phyloP scores from a whole-genome alignment of 2,888 invertebrate species.

The Bruchidius siliquastri region DNA sequence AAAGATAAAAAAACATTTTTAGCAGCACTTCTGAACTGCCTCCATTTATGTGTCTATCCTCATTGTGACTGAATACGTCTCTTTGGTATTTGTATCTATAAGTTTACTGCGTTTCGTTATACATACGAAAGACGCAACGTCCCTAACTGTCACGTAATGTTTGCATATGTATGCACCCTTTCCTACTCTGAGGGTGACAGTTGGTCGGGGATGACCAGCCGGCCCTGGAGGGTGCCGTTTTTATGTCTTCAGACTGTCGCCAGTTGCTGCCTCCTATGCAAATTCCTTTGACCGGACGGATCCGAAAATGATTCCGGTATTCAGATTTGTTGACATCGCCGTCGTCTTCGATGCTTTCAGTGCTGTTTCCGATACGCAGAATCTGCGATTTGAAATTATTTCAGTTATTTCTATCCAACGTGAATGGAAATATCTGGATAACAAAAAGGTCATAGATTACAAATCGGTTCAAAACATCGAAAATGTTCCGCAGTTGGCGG shows the following conservation, averaged over 20 bases:
- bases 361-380: background rate
- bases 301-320: background rate
- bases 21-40: no score
- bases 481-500: no score
- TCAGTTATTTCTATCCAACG: background rate
- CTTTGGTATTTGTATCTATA: background rate
- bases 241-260: slow-evolving; percentile 41
- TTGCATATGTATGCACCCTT: slow-evolving; percentile 35
- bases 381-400: background rate
- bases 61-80: background rate
- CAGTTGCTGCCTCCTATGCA: slow-evolving; percentile 35
- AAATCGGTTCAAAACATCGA: no score
- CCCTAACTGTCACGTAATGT: slow-evolving; percentile 26
- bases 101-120: background rate
- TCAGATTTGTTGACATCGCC: background rate
- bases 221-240: slow-evolving; percentile 36
- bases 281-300: slow-evolving; percentile 26
- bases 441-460: no score
- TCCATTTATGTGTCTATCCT: no score
- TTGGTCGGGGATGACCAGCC: slow-evolving; percentile 37
- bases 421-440: background rate
- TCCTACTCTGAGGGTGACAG: slow-evolving; percentile 33
- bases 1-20: no score
- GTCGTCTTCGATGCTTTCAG: background rate
- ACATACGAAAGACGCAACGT: slow-evolving; percentile 12